These are phyloP conservation scores for Molanna angustata DNA, from an alignment of 2,888 invertebrate species.

Conservation along the genomic window DNA sequence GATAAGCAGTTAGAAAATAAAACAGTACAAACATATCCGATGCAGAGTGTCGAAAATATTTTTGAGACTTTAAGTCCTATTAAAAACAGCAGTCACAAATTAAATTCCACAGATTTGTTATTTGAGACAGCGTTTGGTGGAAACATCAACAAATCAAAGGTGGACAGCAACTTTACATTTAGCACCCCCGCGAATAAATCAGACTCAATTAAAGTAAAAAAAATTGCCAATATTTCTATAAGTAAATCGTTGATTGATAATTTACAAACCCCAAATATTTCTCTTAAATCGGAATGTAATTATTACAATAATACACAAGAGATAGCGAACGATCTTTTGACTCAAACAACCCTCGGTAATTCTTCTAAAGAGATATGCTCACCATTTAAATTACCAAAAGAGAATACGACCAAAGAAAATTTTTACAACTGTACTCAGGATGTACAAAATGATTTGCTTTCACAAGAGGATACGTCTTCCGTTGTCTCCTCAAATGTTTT, in stretches of 20 bases:
- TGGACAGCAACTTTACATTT: neutral
- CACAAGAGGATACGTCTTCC: too few relatives aligned
- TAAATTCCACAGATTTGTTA: too few relatives aligned
- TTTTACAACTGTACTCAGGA: constrained; percentile 13
- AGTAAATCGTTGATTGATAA: neutral
- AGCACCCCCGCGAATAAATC: neutral
- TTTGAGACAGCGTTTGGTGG: too few relatives aligned
- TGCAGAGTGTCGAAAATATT: too few relatives aligned
- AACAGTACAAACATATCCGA: too few relatives aligned
- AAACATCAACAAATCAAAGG: too few relatives aligned
- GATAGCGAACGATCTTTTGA: neutral
- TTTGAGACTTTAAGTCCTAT: too few relatives aligned
- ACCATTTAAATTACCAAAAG: neutral
- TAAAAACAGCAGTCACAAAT: too few relatives aligned
- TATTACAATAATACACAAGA: constrained; percentile 8
- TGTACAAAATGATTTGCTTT: constrained; percentile 12
- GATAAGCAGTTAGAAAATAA: too few relatives aligned
- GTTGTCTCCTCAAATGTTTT: too few relatives aligned
- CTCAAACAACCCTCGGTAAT: neutral
- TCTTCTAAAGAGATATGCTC: neutral
- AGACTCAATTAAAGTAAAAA: neutral
- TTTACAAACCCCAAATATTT: neutral
- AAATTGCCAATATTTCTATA: neutral
- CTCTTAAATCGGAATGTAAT: neutral
- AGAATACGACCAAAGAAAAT: neutral